phyloP scores from a whole-genome alignment of 1,140 invertebrate genomes.

The Stegodyphus mimosarum region DNA sequence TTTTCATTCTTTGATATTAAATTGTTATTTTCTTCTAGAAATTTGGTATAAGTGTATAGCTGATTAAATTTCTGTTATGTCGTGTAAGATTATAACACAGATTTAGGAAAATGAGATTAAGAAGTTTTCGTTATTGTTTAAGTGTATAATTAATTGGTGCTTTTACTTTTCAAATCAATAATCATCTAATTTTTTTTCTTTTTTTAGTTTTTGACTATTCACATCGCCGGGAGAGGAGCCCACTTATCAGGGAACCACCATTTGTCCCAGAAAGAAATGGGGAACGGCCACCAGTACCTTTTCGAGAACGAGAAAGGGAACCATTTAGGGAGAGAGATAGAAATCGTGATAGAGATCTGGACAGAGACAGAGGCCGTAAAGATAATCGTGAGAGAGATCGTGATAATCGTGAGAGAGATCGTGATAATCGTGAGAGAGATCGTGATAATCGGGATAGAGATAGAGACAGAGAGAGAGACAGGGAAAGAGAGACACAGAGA shows the following conservation, averaged over 20 bases:
- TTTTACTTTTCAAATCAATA: too few relatives aligned
- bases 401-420: slow-evolving; percentile 9
- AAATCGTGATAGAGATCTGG: slow-evolving; percentile 20
- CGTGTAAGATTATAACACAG: too few relatives aligned
- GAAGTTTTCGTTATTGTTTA: too few relatives aligned
- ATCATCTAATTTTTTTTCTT: neutral
- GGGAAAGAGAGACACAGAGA: slow-evolving; percentile 53
- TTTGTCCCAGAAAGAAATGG: slow-evolving; percentile 12
- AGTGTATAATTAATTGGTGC: too few relatives aligned
- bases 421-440: slow-evolving; percentile 9
- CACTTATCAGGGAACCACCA: neutral
- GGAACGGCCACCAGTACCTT: neutral
- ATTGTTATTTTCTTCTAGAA: too few relatives aligned
- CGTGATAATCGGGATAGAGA: neutral
- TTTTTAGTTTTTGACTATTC: slow-evolving; percentile 49
- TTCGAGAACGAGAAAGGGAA: slow-evolving; percentile 3
- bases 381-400: slow-evolving; percentile 8
- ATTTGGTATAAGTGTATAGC: too few relatives aligned
- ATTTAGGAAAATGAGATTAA: too few relatives aligned
- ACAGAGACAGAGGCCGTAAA: slow-evolving; percentile 15
- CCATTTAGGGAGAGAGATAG: slow-evolving; percentile 13
- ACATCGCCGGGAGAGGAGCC: slow-evolving; percentile 12
- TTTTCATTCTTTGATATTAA: too few relatives aligned
- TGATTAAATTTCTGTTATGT: too few relatives aligned
- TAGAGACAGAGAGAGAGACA: slow-evolving; percentile 10